phyloP scores from a whole-genome alignment of 2,888 invertebrate genomes.

The Pollenia amentaria region DNA sequence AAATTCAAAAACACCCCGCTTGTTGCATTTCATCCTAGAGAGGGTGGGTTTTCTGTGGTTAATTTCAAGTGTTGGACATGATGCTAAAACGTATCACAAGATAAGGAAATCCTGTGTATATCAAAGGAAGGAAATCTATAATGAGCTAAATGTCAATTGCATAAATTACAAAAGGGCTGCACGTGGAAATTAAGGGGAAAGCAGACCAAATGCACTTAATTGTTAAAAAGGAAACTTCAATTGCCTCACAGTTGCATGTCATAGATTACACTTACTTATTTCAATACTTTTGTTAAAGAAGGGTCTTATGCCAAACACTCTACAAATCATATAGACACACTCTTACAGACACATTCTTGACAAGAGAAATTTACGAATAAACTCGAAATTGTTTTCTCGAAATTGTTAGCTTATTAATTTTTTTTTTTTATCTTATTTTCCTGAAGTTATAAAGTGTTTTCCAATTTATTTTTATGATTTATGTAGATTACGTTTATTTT shows the following conservation, averaged over 20 bases:
- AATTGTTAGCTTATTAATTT: not conserved
- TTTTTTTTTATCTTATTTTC: not conserved
- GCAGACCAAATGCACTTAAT: not conserved
- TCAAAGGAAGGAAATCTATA: constrained; percentile 37
- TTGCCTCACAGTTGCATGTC: not conserved
- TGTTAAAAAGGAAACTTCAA: not conserved
- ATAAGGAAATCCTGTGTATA: constrained; percentile 22
- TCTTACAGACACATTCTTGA: not conserved
- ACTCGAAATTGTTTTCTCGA: not conserved
- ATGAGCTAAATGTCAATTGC: constrained; percentile 40
- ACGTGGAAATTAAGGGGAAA: not conserved
- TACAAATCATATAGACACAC: not conserved
- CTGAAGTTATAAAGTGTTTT: not conserved
- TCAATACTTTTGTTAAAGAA: not conserved
- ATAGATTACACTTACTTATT: not conserved
- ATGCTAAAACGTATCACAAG: constrained; percentile 3
- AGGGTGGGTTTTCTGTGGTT: constrained; percentile 7
- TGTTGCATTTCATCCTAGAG: not conserved
- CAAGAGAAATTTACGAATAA: not conserved
- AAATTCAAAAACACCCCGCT: not conserved
- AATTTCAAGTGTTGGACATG: not conserved
- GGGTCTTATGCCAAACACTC: not conserved
- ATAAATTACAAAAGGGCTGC: constrained; percentile 40
- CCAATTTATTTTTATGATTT: constrained; percentile 37
- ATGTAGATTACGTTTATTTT: constrained; percentile 13